Conservation (phyloP, 2,797 vertebrate genomes). For the Semaprochilodus insignis region DNA sequence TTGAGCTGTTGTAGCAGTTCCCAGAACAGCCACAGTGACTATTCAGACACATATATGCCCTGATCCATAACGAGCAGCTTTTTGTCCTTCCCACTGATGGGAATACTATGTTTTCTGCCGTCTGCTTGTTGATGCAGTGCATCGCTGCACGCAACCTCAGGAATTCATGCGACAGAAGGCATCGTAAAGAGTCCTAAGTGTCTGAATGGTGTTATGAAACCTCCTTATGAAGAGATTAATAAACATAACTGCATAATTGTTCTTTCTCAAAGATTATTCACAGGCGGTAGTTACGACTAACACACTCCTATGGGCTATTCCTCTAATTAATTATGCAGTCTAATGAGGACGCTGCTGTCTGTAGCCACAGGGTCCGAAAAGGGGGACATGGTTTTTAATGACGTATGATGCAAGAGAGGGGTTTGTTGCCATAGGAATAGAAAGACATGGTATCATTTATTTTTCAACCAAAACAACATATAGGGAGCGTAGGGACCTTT, state of each 20-base stretch:
- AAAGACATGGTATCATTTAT: neutral
- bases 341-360: slow-evolving; percentile 50
- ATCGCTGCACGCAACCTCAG: too few relatives aligned
- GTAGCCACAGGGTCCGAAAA: slow-evolving; percentile 26
- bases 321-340: slow-evolving; percentile 54
- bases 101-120: neutral
- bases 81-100: neutral
- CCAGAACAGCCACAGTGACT: too few relatives aligned
- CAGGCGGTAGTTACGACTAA: slow-evolving; percentile 33
- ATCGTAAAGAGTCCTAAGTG: neutral
- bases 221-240: neutral
- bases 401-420: slow-evolving; percentile 34
- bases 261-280: slow-evolving; percentile 35
- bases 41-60: neutral
- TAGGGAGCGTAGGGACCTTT: too few relatives aligned
- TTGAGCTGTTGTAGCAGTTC: too few relatives aligned
- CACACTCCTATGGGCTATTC: slow-evolving; percentile 48
- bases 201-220: neutral
- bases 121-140: neutral
- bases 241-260: slow-evolving; percentile 8
- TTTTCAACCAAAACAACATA: neutral
- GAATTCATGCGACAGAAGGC: too few relatives aligned
- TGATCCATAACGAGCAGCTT: too few relatives aligned
- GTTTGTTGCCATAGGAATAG: slow-evolving; percentile 34
- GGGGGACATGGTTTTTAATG: slow-evolving; percentile 23